These are phyloP conservation scores for Muntiacus reevesi DNA, from an alignment of 2,113 vertebrate species.

Conservation along the genomic window DNA sequence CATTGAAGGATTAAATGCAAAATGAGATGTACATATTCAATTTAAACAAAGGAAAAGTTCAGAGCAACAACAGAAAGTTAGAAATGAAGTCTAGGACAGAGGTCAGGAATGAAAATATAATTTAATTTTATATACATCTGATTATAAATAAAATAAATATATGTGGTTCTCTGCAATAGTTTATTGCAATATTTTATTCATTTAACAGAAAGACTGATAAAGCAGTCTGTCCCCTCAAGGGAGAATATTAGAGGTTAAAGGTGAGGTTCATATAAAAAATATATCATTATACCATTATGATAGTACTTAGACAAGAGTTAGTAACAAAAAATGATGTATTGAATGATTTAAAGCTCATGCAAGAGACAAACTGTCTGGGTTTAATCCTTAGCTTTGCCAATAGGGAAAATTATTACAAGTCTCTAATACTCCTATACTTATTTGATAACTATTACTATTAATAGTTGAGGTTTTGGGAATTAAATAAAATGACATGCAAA, in stretches of 20 bases:
- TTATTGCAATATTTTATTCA: neutral
- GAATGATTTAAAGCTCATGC: neutral
- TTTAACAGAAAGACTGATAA: neutral
- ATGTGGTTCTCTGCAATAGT: neutral
- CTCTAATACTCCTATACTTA: neutral
- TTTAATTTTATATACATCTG: neutral
- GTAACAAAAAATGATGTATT: neutral
- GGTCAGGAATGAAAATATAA: neutral
- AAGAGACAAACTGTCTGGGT: neutral
- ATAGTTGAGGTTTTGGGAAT: neutral
- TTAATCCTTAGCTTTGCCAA: neutral
- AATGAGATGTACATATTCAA: neutral
- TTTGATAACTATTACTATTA: neutral
- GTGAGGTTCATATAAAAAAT: neutral
- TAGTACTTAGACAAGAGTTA: neutral
- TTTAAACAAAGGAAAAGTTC: neutral
- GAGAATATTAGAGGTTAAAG: neutral
- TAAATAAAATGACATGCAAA: neutral
- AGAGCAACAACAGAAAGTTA: neutral
- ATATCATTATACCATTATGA: neutral
- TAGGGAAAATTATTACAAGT: neutral
- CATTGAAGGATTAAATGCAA: neutral
- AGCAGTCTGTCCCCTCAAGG: neutral
- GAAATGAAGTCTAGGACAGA: neutral
- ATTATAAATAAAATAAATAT: neutral